Percentiles rank a stretch among this genome's conserved stretches.
These are phyloP conservation scores for Cephalopholis sonnerati DNA, from an alignment of 2,113 vertebrate species.

Conservation along the genomic window DNA sequence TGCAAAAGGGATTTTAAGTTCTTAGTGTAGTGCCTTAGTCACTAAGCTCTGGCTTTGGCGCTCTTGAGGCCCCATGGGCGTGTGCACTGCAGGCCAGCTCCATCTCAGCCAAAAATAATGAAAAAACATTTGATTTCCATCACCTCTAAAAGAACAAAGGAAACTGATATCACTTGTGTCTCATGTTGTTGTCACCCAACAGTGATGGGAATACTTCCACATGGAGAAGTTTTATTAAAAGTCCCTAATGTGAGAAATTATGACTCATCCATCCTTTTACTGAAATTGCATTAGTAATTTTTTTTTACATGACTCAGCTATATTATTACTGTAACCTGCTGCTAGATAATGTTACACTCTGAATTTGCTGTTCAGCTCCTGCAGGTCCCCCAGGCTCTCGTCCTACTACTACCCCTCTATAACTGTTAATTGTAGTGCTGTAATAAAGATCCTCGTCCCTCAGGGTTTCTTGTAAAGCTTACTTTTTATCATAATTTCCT, in stretches of 20 bases:
- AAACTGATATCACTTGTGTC: not conserved
- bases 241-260: slow-evolving; percentile 10
- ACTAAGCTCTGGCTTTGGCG: not conserved
- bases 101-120: not conserved
- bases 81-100: not conserved
- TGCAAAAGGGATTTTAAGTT: not conserved
- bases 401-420: not conserved
- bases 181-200: not conserved
- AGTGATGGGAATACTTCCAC: not conserved
- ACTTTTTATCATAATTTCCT: not conserved
- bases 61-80: not conserved
- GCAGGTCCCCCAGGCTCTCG: not conserved
- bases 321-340: slow-evolving; percentile 32
- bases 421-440: not conserved
- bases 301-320: slow-evolving; percentile 27
- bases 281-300: slow-evolving; percentile 29
- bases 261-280: slow-evolving; percentile 36
- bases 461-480: not conserved
- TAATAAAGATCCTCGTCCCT: not conserved
- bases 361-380: not conserved
- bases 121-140: not conserved
- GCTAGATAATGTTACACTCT: slow-evolving; percentile 32
- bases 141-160: not conserved
- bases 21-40: not conserved
- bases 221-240: slow-evolving; percentile 10